Percentiles rank a stretch among this genome's conserved stretches.
Conservation (phyloP, 2,113 vertebrate genomes). For the Erythrocebus patas region DNA sequence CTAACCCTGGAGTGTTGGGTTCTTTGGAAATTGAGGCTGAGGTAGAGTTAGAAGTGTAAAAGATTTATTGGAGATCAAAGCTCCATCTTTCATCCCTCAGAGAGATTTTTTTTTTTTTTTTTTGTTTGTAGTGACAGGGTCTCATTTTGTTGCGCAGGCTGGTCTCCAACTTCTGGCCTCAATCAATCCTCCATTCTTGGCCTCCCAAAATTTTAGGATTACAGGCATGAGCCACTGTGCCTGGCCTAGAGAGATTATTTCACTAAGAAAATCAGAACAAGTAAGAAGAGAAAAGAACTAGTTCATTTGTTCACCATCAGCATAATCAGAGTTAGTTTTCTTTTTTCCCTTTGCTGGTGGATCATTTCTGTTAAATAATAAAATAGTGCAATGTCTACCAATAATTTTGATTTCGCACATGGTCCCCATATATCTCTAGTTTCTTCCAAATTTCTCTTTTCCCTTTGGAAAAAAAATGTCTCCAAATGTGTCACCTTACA, state of each 20-base stretch:
- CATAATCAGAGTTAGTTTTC: not conserved
- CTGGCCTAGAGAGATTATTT: not conserved
- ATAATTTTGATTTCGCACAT: not conserved
- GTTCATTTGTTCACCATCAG: not conserved
- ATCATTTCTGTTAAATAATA: not conserved
- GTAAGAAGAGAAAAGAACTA: not conserved
- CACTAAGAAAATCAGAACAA: not conserved
- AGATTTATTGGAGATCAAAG: not conserved
- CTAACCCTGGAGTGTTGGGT: not conserved
- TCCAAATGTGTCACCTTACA: not conserved
- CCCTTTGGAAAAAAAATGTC: not conserved
- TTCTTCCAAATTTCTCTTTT: not conserved
- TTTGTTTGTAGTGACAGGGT: too few relatives aligned
- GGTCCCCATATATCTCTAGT: not conserved
- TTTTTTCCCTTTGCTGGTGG: not conserved
- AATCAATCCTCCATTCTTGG: too few relatives aligned
- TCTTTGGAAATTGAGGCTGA: not conserved
- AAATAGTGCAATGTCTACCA: not conserved
- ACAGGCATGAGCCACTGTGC: too few relatives aligned
- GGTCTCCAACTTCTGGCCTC: too few relatives aligned
- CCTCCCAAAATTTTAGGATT: too few relatives aligned
- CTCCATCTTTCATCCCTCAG: not conserved
- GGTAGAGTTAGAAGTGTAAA: not conserved
- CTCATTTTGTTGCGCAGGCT: too few relatives aligned
- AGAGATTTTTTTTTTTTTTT: not conserved